Conservation (phyloP, 2,888 invertebrate genomes). For the Rhodophaea formosa region DNA sequence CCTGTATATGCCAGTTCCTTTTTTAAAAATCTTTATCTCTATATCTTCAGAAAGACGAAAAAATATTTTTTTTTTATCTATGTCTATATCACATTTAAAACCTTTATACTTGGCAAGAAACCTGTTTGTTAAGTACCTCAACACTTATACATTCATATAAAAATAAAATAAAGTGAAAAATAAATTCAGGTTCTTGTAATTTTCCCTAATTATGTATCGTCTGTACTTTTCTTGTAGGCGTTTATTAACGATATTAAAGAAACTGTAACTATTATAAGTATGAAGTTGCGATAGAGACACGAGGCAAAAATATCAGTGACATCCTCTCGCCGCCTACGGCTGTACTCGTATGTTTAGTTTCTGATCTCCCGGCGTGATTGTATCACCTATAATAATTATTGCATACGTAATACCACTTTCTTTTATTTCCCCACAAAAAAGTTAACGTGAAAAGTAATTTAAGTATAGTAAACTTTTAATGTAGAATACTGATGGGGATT, state of each 20-base stretch:
- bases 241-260: neutral
- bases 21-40: too few relatives aligned
- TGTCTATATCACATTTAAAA: too few relatives aligned
- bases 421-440: neutral
- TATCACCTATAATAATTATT: neutral
- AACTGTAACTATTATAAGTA: neutral
- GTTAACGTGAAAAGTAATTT: neutral
- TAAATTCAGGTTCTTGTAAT: neutral
- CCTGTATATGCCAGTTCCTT: too few relatives aligned
- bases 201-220: neutral
- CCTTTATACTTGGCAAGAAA: too few relatives aligned
- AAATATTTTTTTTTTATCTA: too few relatives aligned
- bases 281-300: slow-evolving; percentile 9
- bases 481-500: too few relatives aligned
- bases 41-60: too few relatives aligned
- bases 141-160: neutral
- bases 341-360: neutral
- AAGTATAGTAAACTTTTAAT: too few relatives aligned
- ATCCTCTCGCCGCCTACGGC: slow-evolving; percentile 10
- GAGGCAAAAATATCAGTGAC: slow-evolving; percentile 10
- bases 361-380: neutral
- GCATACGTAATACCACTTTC: neutral
- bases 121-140: too few relatives aligned
- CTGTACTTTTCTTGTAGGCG: neutral
- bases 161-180: neutral